Evolutionary conservation across 2,797 vertebrate species (phyloP), one percentile per base, ranked within the genome.

Genomic region (Notolabrus celidotus): DNA sequence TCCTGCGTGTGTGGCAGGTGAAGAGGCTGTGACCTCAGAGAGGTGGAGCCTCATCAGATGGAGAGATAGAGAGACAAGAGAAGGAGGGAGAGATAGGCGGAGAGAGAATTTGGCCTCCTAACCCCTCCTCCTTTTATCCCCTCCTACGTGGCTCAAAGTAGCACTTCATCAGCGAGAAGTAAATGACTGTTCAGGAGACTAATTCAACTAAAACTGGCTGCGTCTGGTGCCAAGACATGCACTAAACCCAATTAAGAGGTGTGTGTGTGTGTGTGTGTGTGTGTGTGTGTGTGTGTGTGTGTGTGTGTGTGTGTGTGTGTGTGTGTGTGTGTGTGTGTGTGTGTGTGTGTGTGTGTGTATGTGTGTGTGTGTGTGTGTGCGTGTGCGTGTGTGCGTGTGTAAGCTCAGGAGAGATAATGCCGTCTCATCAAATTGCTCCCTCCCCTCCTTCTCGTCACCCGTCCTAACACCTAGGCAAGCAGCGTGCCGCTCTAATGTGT

Each of bases 171-270:
- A 88, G 84, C 67, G 60, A 83, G 83, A 86, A 79, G 85, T 84
- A 88, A 89, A 89, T 81, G 84, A 92, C 87, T 87, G 83, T 90
- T 90, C 86, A 83, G 84, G 78, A 86, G 84, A 87, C 85, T 92
- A 90, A 93, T 93, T 92, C 70, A 84, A 90, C 85, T 86, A 86
- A 90, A 86, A 89, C 80, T 76, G 68, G 50, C 72, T 51, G 46
- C 56, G 46, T 72, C 42, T 65, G 68, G 71, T 87, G 90, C 86
- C 90, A 92, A 86, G 87, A 89, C 83, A 86, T 64, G 67, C 86
- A 84, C 83, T 88, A 92, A 92, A 90, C 85, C 80, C 86, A 92
- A 92, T 92, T 91, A 93, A 86, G 78, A 79, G 71, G 71, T 31
- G 59, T 23, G 31, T 23, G 59, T 43, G 25, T 64, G 7, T 31